These are phyloP conservation scores for Dorcus hopei DNA, from an alignment of 2,888 invertebrate genomes.

Conservation along the genomic window DNA sequence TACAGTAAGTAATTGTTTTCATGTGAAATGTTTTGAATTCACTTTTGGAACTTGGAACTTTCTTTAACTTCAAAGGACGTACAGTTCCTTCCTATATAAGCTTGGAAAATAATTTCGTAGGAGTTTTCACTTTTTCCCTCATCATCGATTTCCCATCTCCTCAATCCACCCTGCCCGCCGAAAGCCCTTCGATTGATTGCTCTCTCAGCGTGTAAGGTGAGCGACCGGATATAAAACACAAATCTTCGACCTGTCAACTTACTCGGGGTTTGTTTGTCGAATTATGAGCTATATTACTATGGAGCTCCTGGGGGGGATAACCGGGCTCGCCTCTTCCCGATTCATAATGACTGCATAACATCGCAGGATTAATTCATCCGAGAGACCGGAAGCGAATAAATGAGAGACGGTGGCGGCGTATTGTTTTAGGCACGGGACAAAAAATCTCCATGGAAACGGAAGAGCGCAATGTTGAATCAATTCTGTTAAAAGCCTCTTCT, in stretches of 20 bases:
- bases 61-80: too few relatives aligned
- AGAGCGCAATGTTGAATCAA: conserved; percentile 30
- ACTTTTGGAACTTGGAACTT: too few relatives aligned
- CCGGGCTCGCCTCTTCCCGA: conserved; percentile 21
- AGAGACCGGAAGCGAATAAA: conserved; percentile 30
- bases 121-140: too few relatives aligned
- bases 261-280: too few relatives aligned
- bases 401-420: conserved; percentile 23
- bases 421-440: conserved; percentile 26
- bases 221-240: too few relatives aligned
- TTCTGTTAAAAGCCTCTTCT: conserved; percentile 35
- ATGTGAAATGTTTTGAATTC: too few relatives aligned
- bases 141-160: too few relatives aligned
- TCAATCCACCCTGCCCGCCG: conserved; percentile 13
- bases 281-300: not conserved
- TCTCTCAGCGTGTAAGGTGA: not conserved
- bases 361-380: conserved; percentile 29
- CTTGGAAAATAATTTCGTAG: too few relatives aligned
- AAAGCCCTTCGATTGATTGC: conserved; percentile 13
- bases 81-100: too few relatives aligned
- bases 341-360: conserved; percentile 26
- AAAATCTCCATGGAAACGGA: conserved; percentile 24
- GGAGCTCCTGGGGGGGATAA: conserved; percentile 17
- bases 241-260: too few relatives aligned
- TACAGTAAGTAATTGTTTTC: too few relatives aligned